These are phyloP conservation scores for Smittia aterrima DNA, from an alignment of 2,888 invertebrate species.

Conservation along the genomic window DNA sequence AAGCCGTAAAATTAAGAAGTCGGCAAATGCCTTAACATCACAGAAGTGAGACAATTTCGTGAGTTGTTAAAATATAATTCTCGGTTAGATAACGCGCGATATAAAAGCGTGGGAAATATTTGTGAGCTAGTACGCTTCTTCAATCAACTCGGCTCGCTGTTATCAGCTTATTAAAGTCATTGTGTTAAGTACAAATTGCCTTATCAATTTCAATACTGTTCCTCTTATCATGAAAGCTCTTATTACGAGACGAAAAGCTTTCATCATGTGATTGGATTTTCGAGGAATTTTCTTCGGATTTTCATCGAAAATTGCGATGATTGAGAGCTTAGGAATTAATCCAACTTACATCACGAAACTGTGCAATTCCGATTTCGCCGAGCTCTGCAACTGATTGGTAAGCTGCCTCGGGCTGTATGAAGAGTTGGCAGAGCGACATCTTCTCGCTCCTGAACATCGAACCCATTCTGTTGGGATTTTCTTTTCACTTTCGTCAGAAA, in stretches of 20 bases:
- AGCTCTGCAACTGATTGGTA: constrained; percentile 92
- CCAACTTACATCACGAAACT: constrained; percentile 89
- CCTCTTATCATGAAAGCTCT: not conserved
- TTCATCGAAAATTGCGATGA: not conserved
- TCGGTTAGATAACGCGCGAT: no score
- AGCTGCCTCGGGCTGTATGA: constrained; percentile 93
- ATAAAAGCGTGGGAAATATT: no score
- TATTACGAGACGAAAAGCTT: not conserved
- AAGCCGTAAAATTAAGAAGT: no score
- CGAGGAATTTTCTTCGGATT: constrained; percentile 1
- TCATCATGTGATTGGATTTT: constrained; percentile 24
- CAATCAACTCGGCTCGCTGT: not conserved
- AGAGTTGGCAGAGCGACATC: constrained; percentile 91
- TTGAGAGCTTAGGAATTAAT: not conserved
- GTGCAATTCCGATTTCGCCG: constrained; percentile 89
- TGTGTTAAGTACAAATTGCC: constrained; percentile 28
- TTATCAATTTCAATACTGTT: constrained; percentile 5
- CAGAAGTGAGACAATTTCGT: no score
- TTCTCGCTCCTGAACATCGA: constrained; percentile 85
- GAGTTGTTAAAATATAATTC: no score
- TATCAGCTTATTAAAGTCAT: constrained; percentile 29
- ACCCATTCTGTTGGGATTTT: constrained; percentile 58
- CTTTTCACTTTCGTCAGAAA: not conserved
- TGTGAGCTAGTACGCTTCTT: no score
- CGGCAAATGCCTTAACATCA: no score